A percentile compares a stretch with the other conserved stretches of the same genome.
phyloP scores from a whole-genome alignment of 2,113 vertebrate species.

The Psittacus erithacus region DNA sequence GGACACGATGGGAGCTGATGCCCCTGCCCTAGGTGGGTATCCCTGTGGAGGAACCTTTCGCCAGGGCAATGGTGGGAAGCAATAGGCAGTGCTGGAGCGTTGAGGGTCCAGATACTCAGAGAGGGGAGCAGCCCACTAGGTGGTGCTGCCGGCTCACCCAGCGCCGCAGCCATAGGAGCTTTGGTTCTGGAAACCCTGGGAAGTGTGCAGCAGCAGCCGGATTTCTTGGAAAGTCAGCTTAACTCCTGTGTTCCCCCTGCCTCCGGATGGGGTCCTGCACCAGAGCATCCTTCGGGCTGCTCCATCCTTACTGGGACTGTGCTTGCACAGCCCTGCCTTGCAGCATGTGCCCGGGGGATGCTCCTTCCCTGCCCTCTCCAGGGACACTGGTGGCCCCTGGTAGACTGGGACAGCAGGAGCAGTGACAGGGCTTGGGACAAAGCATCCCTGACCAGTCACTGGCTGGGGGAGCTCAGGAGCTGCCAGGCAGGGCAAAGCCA shows the following conservation, averaged over 20 bases:
- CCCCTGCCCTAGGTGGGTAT: not conserved
- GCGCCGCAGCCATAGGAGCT: not conserved
- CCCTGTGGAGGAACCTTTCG: not conserved
- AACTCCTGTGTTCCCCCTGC: not conserved
- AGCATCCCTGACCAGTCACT: not conserved
- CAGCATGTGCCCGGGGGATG: rapidly evolving
- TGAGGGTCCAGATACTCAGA: not conserved
- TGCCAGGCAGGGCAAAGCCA: rapidly evolving
- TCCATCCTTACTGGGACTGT: not conserved
- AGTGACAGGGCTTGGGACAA: not conserved
- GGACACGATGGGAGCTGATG: not conserved
- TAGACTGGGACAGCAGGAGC: not conserved
- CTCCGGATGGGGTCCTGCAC: not conserved
- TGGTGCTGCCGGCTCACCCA: slow-evolving; percentile 50
- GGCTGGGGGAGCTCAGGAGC: not conserved
- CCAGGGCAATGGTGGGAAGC: not conserved
- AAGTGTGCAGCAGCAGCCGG: not conserved
- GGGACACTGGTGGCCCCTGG: not conserved
- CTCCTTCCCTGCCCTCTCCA: not conserved
- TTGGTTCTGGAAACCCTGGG: not conserved
- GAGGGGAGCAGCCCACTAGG: slow-evolving; percentile 56
- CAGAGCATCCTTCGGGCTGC: rapidly evolving
- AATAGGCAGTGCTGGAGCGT: not conserved
- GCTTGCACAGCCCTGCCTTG: rapidly evolving
- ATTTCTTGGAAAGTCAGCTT: not conserved